Percentiles rank a stretch among this genome's conserved stretches.
These are phyloP conservation scores for Meandrusa payeni DNA, from an alignment of 2,888 invertebrate genomes.

Conservation along the genomic window DNA sequence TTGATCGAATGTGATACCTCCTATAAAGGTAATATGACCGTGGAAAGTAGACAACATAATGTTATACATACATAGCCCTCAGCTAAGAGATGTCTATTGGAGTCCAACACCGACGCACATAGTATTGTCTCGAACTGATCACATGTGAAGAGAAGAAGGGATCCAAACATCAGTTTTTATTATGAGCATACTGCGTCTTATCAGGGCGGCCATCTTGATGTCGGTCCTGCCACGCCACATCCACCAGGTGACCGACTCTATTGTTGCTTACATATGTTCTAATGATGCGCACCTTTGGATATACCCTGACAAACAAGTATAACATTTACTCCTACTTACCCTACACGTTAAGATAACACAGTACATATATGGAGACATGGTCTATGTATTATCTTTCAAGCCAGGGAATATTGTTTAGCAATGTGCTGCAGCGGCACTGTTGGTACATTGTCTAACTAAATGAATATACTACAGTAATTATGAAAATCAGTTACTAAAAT, in stretches of 20 bases:
- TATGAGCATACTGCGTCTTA: slow-evolving; percentile 43
- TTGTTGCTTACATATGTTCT: slow-evolving; percentile 60
- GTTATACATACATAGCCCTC: slow-evolving; percentile 78
- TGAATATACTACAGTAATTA: too few species aligned
- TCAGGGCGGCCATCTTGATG: slow-evolving; percentile 36
- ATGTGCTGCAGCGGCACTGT: too few species aligned
- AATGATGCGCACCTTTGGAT: slow-evolving; percentile 68
- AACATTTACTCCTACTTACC: too few species aligned
- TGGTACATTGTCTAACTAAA: too few species aligned
- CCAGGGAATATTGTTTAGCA: too few species aligned
- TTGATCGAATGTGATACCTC: too few species aligned
- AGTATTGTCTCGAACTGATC: slow-evolving; percentile 85
- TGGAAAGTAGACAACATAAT: too few species aligned
- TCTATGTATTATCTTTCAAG: too few species aligned
- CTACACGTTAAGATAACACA: too few species aligned
- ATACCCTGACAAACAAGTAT: slow-evolving; percentile 50
- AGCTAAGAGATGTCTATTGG: slow-evolving; percentile 56
- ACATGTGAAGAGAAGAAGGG: slow-evolving; percentile 86
- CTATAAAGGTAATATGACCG: too few species aligned
- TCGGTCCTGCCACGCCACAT: slow-evolving; percentile 58
- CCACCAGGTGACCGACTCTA: slow-evolving; percentile 64
- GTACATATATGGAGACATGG: too few species aligned
- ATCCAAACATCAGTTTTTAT: slow-evolving; percentile 85
- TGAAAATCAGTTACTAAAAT: neutral
- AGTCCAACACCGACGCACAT: slow-evolving; percentile 85